A percentile compares a stretch with the other conserved stretches of the same genome.
Evolutionary conservation across 2,888 invertebrate genomes (phyloP).

Genomic region (Ornithoptera alexandrae): DNA sequence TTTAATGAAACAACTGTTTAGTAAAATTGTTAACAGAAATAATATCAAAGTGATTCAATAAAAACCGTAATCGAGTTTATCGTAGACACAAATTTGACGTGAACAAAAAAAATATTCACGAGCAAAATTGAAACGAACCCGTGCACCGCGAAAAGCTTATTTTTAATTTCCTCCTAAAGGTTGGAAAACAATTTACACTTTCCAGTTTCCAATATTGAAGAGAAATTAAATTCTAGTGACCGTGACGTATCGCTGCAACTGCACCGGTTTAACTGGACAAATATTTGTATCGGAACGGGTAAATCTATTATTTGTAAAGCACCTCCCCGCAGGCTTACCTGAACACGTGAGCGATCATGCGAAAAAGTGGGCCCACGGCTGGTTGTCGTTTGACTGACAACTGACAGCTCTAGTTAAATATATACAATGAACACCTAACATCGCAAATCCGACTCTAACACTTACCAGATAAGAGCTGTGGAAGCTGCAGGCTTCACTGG

Average conservation of each 20-base stretch:
- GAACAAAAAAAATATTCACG: too few species aligned
- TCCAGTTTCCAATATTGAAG: constrained; percentile 2
- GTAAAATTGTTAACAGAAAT: too few species aligned
- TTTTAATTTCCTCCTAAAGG: too few species aligned
- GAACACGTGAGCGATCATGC: constrained; percentile 67
- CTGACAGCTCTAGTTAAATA: constrained; percentile 42
- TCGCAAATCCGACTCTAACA: constrained; percentile 32
- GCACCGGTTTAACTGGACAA: constrained; percentile 25
- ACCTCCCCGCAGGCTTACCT: constrained; percentile 44
- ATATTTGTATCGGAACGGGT: constrained; percentile 29
- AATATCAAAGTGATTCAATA: too few species aligned
- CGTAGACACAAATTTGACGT: too few species aligned
- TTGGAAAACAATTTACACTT: constrained; percentile 19
- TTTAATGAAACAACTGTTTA: too few species aligned
- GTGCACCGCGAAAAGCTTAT: too few species aligned
- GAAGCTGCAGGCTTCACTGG: constrained; percentile 5
- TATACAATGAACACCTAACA: constrained; percentile 19
- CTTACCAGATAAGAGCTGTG: constrained; percentile 25
- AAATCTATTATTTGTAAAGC: constrained; percentile 39
- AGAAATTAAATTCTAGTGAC: constrained; percentile 11
- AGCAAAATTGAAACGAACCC: too few species aligned
- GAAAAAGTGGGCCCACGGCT: constrained; percentile 65
- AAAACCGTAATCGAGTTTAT: too few species aligned
- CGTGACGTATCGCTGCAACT: constrained; percentile 1
- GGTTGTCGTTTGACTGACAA: constrained; percentile 65